phyloP scores from a whole-genome alignment of 2,888 invertebrate species.

The Ectemnius continuus region DNA sequence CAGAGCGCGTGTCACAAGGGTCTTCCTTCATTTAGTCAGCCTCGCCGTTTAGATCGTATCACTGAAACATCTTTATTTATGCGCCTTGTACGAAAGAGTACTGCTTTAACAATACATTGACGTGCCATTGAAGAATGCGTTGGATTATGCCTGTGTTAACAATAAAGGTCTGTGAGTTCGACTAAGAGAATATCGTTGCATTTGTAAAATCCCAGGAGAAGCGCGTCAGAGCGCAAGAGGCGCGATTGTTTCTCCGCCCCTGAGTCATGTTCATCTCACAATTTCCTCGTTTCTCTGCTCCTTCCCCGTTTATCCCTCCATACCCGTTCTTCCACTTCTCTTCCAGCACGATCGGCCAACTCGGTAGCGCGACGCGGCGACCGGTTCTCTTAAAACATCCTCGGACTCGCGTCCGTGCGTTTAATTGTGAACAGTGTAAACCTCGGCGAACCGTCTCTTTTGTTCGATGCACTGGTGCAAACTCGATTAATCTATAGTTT shows the following conservation, averaged over 20 bases:
- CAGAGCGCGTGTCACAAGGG: too few species aligned
- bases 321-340: conserved; percentile 25
- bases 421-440: conserved; percentile 3
- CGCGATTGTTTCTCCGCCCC: not conserved
- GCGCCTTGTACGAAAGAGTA: too few species aligned
- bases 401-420: not conserved
- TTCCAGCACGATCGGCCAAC: conserved; percentile 16
- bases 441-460: not conserved
- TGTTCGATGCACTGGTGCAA: not conserved
- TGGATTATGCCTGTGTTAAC: too few species aligned
- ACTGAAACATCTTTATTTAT: too few species aligned
- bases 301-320: conserved; percentile 10
- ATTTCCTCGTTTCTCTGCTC: conserved; percentile 16
- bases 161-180: not conserved
- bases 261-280: conserved; percentile 31
- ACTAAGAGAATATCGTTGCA: not conserved
- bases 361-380: conserved; percentile 30
- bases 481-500: not conserved
- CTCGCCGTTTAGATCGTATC: too few species aligned
- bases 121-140: too few species aligned
- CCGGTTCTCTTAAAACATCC: conserved; percentile 47
- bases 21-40: too few species aligned
- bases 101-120: too few species aligned
- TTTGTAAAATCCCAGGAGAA: conserved; percentile 1
- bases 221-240: not conserved